Percentiles rank a stretch among this genome's conserved stretches.
Evolutionary conservation across 2,113 vertebrate species (phyloP).

Genomic region (Boleophthalmus pectinirostris): DNA sequence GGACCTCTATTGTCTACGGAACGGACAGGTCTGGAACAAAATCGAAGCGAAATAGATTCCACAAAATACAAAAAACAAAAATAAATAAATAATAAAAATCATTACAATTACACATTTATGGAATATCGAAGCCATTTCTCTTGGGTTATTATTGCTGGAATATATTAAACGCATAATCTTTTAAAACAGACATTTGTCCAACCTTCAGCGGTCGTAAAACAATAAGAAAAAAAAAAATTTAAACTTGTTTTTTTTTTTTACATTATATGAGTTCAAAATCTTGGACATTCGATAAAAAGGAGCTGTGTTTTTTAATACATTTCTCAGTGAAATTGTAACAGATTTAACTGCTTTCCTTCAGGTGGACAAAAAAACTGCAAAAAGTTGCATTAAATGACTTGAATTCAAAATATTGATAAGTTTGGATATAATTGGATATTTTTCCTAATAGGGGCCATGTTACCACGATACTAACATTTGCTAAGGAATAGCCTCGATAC

Average conservation of each 20-base stretch:
- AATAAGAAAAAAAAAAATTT: slow-evolving; percentile 51
- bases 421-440: too few species aligned
- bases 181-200: slow-evolving; percentile 57
- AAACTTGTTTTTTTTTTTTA: slow-evolving; percentile 57
- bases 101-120: slow-evolving; percentile 70
- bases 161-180: slow-evolving; percentile 72
- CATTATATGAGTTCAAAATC: slow-evolving; percentile 58
- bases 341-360: neutral
- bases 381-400: too few species aligned
- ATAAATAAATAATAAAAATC: slow-evolving; percentile 76
- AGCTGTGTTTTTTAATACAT: slow-evolving; percentile 30
- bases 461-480: too few species aligned
- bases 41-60: slow-evolving; percentile 52
- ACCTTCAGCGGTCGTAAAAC: slow-evolving; percentile 47
- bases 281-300: slow-evolving; percentile 60
- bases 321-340: slow-evolving; percentile 28
- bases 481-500: too few species aligned
- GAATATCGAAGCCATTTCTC: slow-evolving; percentile 71
- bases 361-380: neutral
- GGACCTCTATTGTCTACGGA: slow-evolving; percentile 62
- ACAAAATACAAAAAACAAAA: slow-evolving; percentile 53
- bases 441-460: too few species aligned
- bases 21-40: slow-evolving; percentile 57
- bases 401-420: too few species aligned
- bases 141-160: slow-evolving; percentile 77